Evolutionary conservation across 2,113 vertebrate genomes (phyloP), one percentile per base, ranked within the genome.

Genomic region (Himantopus leucocephalus): DNA sequence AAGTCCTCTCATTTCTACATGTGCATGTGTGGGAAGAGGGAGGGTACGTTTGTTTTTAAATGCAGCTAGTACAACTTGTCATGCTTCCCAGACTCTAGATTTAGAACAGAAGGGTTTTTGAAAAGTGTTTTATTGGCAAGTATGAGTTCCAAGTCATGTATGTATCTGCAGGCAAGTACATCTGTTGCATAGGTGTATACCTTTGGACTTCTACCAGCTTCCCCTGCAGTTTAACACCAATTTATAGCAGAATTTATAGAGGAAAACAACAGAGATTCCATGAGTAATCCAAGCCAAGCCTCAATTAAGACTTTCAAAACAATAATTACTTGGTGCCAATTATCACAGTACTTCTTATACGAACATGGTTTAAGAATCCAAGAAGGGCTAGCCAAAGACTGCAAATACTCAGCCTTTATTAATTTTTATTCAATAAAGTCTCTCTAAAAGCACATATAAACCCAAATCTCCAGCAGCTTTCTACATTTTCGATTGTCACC

Each of bases 271-370:
- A 90, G 66, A 71, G 48, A 89, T 87, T 70, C 71, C 80, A 55
- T 41, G 41, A 91, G 87, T 45, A 90, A 90, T 39, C 66, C 60
- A 92, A 87, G 94, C 73, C 87, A 94, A 97, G 73, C 76, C 79
- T 88, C 80, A 97, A 85, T 91, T 94, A 95, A 94, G 89, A 53
- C 92, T 87, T 92, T 68, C 73, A 95, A 94, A 96, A 80, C 63
- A 95, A 30, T 94, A 94, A 94, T 95, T 94, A 95, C 66, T 79
- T 27, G 35, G 52, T 94, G 86, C 85, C 92, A 94, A 64, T 87
- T 96, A 87, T 53, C 60, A 67, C 70, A 92, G 60, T 55, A 79
- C 48, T 94, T 86, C 79, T 72, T 76, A 88, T 12, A 81, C 2
- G 45, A 94, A 85, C 48, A 92, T 0, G 0, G 41, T 92, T 78